Base-by-base conservation (phyloP, 1,140 invertebrate species). In the Neocloeon triangulifer region DNA sequence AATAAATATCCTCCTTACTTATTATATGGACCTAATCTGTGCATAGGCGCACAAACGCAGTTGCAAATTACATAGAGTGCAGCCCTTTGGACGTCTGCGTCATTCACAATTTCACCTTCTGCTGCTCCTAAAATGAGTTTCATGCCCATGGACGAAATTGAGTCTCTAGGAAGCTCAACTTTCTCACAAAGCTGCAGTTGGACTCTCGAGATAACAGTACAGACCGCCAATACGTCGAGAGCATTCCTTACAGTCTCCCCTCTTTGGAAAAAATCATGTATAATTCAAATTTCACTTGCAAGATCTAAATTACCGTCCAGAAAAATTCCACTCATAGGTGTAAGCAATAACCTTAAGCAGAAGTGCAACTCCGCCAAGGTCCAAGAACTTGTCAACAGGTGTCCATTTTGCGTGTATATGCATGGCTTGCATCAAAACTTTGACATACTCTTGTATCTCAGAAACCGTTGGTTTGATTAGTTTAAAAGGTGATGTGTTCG, bases 311-410 rank as follows among this genome's bases (percentile, higher is more conserved):
- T 52, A 74, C 69, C 79, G 69, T 36, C 81, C 79, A 38, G 72
- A 75, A 47, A 78, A 89, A 51, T 79, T 84, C 84, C 86, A 91
- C 43, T 88, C 80, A 43, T 82, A 79, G 0, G 82, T 72, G 47
- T 84, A 75, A 2, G 77, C 79, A 31, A 94, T 77, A 1, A 92
- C 73, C 50, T 82, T 73, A 19, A 92, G 55, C 1, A 95, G 56
- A 31, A 88, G 56, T 5, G 69, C 66, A 7, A 92, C 68, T 0
- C 82, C 86, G 8, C 82, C 82, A 2, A 92, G 62, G 43, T 74
- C 69, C 35, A 84, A 48, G 26, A 94, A 64, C 42, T 85, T 68
- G 45, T 86, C 77, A 5, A 91, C 81, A 0, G 89, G 82, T 15
- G 66, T 52, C 88, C 86, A 94, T 29, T 69, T 63, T 0, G 67